These are phyloP conservation scores for Pedionomus torquatus DNA, from an alignment of 2,113 vertebrate species.

Conservation along the genomic window DNA sequence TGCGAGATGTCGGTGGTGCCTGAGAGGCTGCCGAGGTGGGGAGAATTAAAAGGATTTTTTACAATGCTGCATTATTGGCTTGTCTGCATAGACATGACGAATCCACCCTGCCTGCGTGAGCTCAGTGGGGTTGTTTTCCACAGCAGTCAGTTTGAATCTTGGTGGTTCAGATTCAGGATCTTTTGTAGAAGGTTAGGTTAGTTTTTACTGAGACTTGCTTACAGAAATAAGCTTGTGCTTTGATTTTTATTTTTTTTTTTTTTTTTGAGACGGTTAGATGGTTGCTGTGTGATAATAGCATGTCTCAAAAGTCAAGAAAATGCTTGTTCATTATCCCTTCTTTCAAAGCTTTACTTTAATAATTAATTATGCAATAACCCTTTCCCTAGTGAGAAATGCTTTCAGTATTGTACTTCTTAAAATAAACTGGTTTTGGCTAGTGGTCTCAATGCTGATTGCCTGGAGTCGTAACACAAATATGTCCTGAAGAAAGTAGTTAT, in stretches of 20 bases:
- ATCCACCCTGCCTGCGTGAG: rapidly evolving
- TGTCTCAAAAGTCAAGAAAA: not conserved
- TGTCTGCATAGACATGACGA: not conserved
- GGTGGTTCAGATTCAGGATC: not conserved
- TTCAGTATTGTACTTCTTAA: not conserved
- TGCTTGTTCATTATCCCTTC: not conserved
- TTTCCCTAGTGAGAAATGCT: not conserved
- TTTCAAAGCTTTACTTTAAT: not conserved
- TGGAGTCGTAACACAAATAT: not conserved
- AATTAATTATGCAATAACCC: not conserved
- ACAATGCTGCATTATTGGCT: not conserved
- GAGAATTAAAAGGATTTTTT: not conserved
- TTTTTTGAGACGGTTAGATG: not conserved
- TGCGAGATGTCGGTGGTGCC: not conserved
- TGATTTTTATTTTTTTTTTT: not conserved
- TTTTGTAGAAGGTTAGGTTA: not conserved
- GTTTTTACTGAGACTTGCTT: not conserved
- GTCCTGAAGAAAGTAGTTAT: not conserved
- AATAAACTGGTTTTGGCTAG: not conserved
- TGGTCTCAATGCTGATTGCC: not conserved
- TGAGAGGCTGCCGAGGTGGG: not conserved
- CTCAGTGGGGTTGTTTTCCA: not conserved
- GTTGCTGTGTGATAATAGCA: not conserved
- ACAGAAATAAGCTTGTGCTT: not conserved
- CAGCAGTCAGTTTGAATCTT: not conserved